phyloP scores from a whole-genome alignment of 1,140 invertebrate genomes.

The Scylla paramamosain region DNA sequence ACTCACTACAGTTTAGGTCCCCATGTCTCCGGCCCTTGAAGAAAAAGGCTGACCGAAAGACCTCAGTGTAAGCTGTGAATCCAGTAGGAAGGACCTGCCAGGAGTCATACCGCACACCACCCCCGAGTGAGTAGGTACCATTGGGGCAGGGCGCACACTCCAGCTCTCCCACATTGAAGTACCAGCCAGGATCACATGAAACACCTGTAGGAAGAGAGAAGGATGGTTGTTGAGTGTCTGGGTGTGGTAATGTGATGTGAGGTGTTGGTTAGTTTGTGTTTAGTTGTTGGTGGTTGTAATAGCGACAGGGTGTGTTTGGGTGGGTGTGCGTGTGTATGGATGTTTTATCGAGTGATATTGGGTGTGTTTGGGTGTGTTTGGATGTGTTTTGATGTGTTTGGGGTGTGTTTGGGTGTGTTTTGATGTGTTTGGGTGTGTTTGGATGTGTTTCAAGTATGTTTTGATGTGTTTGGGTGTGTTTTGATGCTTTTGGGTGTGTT shows the following conservation, averaged over 20 bases:
- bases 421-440: too few species aligned
- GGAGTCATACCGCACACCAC: constrained; percentile 82
- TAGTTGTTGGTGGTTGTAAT: too few species aligned
- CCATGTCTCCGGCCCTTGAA: constrained; percentile 77
- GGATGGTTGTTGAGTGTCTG: not conserved
- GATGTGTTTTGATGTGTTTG: too few species aligned
- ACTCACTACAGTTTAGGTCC: constrained; percentile 79
- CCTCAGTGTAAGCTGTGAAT: constrained; percentile 81
- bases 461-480: too few species aligned
- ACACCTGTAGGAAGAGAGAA: constrained; percentile 79
- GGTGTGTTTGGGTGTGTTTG: too few species aligned
- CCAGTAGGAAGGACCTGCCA: constrained; percentile 81
- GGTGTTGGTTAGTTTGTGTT: not conserved
- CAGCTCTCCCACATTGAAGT: constrained; percentile 80
- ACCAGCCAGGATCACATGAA: constrained; percentile 82
- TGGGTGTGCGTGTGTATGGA: too few species aligned
- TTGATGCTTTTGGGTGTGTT: too few species aligned
- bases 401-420: too few species aligned
- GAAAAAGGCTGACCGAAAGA: constrained; percentile 80
- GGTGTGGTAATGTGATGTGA: not conserved
- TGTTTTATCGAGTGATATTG: too few species aligned
- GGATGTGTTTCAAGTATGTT: too few species aligned
- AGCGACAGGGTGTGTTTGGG: too few species aligned
- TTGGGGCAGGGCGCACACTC: constrained; percentile 81
- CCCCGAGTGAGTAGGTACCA: constrained; percentile 83